phyloP scores from a whole-genome alignment of 2,888 invertebrate genomes.

The Epicampocera succincta region DNA sequence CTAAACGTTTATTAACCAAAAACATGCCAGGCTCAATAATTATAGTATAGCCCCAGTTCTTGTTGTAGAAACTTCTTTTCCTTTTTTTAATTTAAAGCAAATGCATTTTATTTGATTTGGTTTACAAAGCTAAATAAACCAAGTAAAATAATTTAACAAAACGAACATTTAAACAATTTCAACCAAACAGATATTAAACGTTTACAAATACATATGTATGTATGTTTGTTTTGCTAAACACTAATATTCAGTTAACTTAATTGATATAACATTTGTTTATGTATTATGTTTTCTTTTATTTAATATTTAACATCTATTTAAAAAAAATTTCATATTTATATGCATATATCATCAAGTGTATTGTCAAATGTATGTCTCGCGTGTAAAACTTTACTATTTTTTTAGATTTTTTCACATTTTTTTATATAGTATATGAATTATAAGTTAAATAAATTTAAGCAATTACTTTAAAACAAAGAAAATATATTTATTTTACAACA shows the following conservation, averaged over 20 bases:
- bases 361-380: conserved; percentile 77
- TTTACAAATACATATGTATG: conserved; percentile 20
- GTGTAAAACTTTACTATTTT: conserved; percentile 40
- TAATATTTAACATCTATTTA: conserved; percentile 50
- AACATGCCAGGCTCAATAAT: too few species aligned
- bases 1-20: too few species aligned
- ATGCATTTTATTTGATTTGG: conserved; percentile 54
- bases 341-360: conserved; percentile 72
- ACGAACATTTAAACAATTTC: conserved; percentile 44
- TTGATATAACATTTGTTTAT: conserved; percentile 44
- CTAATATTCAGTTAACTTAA: conserved; percentile 51
- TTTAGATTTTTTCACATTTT: conserved; percentile 30
- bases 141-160: conserved; percentile 35
- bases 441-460: conserved; percentile 44
- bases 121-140: conserved; percentile 44
- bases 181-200: conserved; percentile 44
- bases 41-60: too few species aligned
- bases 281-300: conserved; percentile 14
- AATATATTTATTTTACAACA: conserved; percentile 55
- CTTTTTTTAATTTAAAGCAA: conserved; percentile 50
- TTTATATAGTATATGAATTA: conserved; percentile 30
- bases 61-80: not conserved
- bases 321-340: conserved; percentile 69
- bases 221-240: conserved; percentile 24
- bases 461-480: conserved; percentile 15